phyloP scores from a whole-genome alignment of 2,888 invertebrate species.

The Ichneumoninae sp. region DNA sequence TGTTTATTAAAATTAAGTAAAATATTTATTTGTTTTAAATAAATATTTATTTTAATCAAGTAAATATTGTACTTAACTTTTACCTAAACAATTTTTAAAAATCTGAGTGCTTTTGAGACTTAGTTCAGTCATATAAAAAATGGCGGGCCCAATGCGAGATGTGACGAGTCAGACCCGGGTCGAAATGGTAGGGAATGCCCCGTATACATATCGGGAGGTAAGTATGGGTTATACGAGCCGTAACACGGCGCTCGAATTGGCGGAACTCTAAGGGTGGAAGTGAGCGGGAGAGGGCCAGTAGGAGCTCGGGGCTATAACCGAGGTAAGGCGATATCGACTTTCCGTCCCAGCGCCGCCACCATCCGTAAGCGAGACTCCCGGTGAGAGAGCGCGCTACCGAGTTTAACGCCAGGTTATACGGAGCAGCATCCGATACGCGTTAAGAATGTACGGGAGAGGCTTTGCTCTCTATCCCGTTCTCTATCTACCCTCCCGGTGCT shows the following conservation, averaged over 20 bases:
- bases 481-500: not conserved
- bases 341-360: conserved; percentile 53
- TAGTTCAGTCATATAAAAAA: too few species aligned
- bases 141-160: too few species aligned
- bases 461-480: conserved; percentile 21
- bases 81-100: too few species aligned
- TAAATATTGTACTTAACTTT: too few species aligned
- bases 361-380: conserved; percentile 30
- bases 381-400: conserved; percentile 1
- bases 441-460: conserved; percentile 50
- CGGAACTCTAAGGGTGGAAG: conserved; percentile 47
- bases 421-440: conserved; percentile 55
- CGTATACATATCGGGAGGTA: conserved; percentile 12
- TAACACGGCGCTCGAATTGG: conserved; percentile 53
- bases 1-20: too few species aligned
- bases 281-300: conserved; percentile 1
- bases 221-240: conserved; percentile 30
- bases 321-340: conserved; percentile 67
- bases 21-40: too few species aligned
- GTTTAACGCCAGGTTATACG: conserved; percentile 43
- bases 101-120: too few species aligned
- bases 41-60: too few species aligned
- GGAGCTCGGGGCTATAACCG: conserved; percentile 59
- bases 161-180: too few species aligned
- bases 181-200: too few species aligned